These are phyloP conservation scores for Trichosurus vulpecula DNA, from an alignment of 2,797 vertebrate species.

Conservation along the genomic window DNA sequence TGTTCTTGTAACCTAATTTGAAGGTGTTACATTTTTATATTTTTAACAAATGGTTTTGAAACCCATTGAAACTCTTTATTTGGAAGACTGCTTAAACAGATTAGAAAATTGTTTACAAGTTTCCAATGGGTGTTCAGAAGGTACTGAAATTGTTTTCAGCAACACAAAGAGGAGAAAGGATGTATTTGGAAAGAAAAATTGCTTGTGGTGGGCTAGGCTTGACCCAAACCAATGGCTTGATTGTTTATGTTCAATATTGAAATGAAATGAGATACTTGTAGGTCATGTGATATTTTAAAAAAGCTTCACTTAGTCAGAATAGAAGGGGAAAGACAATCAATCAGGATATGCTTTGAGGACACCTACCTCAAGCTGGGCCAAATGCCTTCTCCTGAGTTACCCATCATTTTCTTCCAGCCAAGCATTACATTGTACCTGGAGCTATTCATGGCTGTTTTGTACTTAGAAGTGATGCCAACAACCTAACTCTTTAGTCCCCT, in stretches of 20 bases:
- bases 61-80: not conserved
- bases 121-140: not conserved
- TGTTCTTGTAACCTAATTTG: not conserved
- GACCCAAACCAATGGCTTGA: not conserved
- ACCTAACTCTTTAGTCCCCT: not conserved
- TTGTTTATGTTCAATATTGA: not conserved
- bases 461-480: not conserved
- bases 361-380: not conserved
- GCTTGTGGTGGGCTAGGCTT: not conserved
- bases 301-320: not conserved
- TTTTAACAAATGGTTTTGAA: not conserved
- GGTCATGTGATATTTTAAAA: not conserved
- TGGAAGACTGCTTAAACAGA: not conserved
- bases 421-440: not conserved
- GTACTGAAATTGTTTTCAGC: not conserved
- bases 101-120: not conserved
- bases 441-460: not conserved
- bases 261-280: not conserved
- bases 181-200: not conserved
- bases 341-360: not conserved
- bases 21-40: not conserved
- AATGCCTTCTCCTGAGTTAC: not conserved
- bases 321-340: not conserved
- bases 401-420: not conserved
- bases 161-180: not conserved